phyloP scores from a whole-genome alignment of 2,888 invertebrate species.

The Volucella zonaria region DNA sequence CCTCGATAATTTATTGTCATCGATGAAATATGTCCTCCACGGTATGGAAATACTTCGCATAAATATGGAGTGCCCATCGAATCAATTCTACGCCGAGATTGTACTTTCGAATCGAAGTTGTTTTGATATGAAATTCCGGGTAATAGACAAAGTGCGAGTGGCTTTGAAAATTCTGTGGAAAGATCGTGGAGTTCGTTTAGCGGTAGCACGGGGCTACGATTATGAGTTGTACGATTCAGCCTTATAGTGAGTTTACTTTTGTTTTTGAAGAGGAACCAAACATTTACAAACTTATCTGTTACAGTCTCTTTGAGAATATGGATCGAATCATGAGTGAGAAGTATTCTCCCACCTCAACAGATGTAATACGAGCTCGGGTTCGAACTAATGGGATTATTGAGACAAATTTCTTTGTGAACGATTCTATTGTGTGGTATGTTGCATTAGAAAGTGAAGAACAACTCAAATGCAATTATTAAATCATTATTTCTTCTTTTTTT shows the following conservation, averaged over 20 bases:
- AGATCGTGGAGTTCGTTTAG: conserved; percentile 85
- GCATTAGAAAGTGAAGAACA: background rate
- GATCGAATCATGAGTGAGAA: conserved; percentile 86
- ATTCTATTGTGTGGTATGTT: conserved; percentile 83
- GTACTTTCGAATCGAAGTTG: conserved; percentile 84
- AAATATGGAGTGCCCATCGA: conserved; percentile 85
- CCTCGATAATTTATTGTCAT: conserved; percentile 86
- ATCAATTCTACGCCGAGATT: conserved; percentile 84
- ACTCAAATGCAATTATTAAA: background rate
- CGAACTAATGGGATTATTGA: conserved; percentile 87
- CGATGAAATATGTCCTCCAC: conserved; percentile 87
- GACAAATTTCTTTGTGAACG: conserved; percentile 86
- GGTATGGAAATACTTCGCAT: conserved; percentile 87
- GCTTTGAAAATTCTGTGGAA: conserved; percentile 85
- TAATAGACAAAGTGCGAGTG: conserved; percentile 84
- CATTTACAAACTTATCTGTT: conserved; percentile 16
- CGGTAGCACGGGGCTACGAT: conserved; percentile 87
- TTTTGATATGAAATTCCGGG: conserved; percentile 84
- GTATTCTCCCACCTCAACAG: conserved; percentile 86
- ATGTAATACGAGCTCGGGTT: conserved; percentile 86
- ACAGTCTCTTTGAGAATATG: conserved; percentile 87
- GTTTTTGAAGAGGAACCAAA: background rate
- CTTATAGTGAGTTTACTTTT: conserved; percentile 84
- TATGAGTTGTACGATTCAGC: conserved; percentile 88
- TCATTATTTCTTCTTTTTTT: background rate